Base-by-base conservation (phyloP, 2,888 invertebrate species). In the Torymus tubicola region DNA sequence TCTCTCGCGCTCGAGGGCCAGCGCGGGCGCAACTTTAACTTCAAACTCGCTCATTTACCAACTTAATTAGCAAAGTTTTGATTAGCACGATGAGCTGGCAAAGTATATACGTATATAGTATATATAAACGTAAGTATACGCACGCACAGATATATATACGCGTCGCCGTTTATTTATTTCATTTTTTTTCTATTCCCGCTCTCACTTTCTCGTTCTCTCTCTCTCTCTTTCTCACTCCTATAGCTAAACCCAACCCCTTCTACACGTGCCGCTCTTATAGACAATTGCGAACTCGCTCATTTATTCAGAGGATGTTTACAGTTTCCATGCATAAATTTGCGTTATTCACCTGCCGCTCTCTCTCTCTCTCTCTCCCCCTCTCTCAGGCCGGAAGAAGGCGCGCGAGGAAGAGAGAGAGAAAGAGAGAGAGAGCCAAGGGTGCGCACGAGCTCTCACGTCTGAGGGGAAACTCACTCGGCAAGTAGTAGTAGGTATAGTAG, bases 11-110 rank as follows among this genome's bases (percentile, higher is more conserved):
- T 31, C 31, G 31, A 31, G 31, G 31, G 31, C 31, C 8, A 31
- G 31, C 3, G 31, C 31, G 31, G 31, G 31, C 50, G 64, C 42
- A 71, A 65, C 70, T 75, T 79, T 74, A 65, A 63, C 21, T 76
- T 64, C 18, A 64, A 31, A 70, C 73, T 73, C 53, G 70, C 77
- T 80, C 77, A 82, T 82, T 82, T 78, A 80, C 70, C 65, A 70
- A 80, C 77, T 74, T 82, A 80, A 82, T 82, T 80, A 82, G 74
- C 74, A 82, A 82, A 82, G 82, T 82, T 82, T 82, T 80, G 82
- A 82, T 82, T 79, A 82, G 77, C 70, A 75, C 60, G 75, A 75
- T 78, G 75, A 78, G 70, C 73, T 52, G 53, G 57, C 75, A 76
- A 75, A 80, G 65, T 80, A 64, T 80, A 60, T 53, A n/a, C n/a